These are phyloP conservation scores for Paelopatides confundens DNA, from an alignment of 53 echinoderm and acorn worm genomes.

Conservation along the genomic window DNA sequence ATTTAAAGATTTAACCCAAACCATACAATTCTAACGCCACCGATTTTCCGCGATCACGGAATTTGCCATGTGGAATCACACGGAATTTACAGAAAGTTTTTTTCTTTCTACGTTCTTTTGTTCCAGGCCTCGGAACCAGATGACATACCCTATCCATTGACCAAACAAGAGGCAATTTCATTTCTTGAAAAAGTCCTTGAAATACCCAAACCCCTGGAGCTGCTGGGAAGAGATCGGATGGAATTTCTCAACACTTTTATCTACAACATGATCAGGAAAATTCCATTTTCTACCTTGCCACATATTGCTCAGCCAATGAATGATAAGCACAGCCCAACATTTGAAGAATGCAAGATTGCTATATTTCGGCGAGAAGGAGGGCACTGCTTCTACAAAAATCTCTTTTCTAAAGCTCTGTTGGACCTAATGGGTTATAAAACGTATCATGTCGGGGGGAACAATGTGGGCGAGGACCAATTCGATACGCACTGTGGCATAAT, in stretches of 20 bases:
- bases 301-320: background rate
- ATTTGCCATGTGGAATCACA: too few species aligned
- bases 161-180: constrained; percentile 2
- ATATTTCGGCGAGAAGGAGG: constrained; percentile 46
- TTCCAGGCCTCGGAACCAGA: background rate
- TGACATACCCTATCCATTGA: constrained; percentile 10
- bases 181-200: constrained; percentile 26
- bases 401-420: constrained; percentile 26
- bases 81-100: too few species aligned
- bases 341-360: constrained; percentile 36
- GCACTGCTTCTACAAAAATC: constrained; percentile 57
- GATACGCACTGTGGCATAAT: constrained; percentile 40
- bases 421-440: constrained; percentile 43
- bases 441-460: constrained; percentile 15
- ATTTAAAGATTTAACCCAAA: too few species aligned
- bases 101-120: background rate
- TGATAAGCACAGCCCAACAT: background rate
- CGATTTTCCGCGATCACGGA: too few species aligned
- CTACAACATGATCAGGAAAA: background rate
- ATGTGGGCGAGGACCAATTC: constrained; percentile 8
- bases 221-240: background rate
- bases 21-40: too few species aligned
- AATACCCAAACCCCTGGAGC: background rate
- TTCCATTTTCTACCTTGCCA: constrained; percentile 27
- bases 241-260: constrained; percentile 10